Percentiles rank a stretch among this genome's conserved stretches.
These are phyloP conservation scores for Calidris pygmaea DNA, from an alignment of 2,113 vertebrate genomes.

Conservation along the genomic window DNA sequence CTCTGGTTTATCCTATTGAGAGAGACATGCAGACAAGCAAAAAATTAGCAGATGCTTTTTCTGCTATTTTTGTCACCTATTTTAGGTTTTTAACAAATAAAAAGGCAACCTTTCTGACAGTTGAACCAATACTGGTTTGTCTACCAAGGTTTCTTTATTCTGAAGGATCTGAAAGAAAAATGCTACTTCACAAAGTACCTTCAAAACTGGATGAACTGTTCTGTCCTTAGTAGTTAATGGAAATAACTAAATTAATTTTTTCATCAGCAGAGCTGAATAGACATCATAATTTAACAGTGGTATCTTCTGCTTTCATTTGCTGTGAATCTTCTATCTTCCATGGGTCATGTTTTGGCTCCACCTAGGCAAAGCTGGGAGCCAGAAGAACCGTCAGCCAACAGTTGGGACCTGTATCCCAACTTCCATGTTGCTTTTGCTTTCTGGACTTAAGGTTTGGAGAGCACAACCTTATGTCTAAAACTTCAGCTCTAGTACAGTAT, in stretches of 20 bases:
- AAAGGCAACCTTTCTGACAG: neutral
- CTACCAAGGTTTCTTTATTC: neutral
- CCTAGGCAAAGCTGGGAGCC: neutral
- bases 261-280: neutral
- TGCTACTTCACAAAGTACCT: neutral
- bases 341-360: fast-evolving
- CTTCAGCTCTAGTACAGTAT: neutral
- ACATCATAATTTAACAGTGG: neutral
- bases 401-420: fast-evolving
- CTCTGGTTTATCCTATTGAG: neutral
- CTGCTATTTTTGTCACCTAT: neutral
- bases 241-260: neutral
- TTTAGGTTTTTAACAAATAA: neutral
- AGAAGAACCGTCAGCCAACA: fast-evolving
- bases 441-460: neutral
- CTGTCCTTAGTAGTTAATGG: neutral
- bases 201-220: neutral
- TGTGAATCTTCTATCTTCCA: neutral
- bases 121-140: neutral
- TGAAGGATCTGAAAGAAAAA: neutral
- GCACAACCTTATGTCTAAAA: neutral
- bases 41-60: neutral
- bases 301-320: neutral
- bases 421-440: neutral
- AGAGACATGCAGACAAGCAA: neutral